A percentile compares a stretch with the other conserved stretches of the same genome.
Evolutionary conservation across 1,140 invertebrate species (phyloP).

Genomic region (Sminthurides bifidus): DNA sequence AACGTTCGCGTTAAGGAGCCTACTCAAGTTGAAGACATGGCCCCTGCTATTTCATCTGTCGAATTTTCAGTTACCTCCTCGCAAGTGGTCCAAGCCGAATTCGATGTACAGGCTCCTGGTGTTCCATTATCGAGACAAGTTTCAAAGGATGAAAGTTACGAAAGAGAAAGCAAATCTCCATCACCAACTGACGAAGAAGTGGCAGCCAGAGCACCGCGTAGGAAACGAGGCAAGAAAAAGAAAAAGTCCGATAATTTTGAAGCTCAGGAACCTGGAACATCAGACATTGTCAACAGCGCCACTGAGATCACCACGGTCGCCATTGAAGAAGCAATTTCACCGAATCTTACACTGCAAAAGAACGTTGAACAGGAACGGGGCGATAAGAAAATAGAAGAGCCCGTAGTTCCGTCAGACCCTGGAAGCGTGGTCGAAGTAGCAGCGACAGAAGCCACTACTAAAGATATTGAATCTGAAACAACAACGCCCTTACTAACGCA

Average conservation of each 20-base stretch:
- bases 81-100: neutral
- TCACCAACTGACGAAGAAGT: neutral
- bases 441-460: too few relatives aligned
- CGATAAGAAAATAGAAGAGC: neutral
- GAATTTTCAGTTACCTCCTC: too few relatives aligned
- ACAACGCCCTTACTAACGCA: too few relatives aligned
- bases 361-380: neutral
- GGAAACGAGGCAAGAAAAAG: neutral
- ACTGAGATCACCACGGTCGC: neutral
- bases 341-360: neutral
- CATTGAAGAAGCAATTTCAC: neutral
- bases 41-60: too few relatives aligned
- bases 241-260: neutral
- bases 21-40: too few relatives aligned
- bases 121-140: neutral
- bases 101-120: neutral
- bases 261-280: too few relatives aligned
- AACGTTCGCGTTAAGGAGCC: too few relatives aligned
- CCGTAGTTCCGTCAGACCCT: neutral
- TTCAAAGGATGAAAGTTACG: neutral
- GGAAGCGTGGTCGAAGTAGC: too few relatives aligned
- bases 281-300: too few relatives aligned
- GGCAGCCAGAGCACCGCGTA: neutral
- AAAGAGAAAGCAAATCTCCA: neutral
- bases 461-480: too few relatives aligned